These are phyloP conservation scores for Mesembrinibis cayennensis DNA, from an alignment of 2,113 vertebrate genomes.

Conservation along the genomic window DNA sequence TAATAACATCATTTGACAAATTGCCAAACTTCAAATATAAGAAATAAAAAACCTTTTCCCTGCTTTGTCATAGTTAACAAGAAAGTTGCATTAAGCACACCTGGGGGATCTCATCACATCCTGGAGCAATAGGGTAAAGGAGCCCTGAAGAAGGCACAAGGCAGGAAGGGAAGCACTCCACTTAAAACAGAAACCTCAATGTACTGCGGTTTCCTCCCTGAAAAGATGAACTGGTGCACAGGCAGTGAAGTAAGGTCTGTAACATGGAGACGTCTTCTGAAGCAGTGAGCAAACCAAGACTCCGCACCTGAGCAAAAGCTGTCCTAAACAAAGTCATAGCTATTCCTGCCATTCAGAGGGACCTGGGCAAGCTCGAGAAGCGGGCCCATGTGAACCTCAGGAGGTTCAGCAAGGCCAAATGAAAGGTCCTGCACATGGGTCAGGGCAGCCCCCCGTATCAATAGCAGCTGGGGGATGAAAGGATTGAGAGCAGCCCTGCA, in stretches of 20 bases:
- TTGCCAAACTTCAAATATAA: not conserved
- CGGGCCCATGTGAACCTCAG: not conserved
- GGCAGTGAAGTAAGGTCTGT: not conserved
- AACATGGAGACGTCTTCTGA: not conserved
- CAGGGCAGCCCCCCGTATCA: fast-evolving
- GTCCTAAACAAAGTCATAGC: not conserved
- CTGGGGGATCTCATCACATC: not conserved
- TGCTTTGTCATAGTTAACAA: not conserved
- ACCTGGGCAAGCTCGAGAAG: not conserved
- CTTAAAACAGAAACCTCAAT: not conserved
- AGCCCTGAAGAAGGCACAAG: not conserved
- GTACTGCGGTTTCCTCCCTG: not conserved
- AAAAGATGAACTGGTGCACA: not conserved
- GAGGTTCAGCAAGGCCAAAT: not conserved
- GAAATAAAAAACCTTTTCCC: not conserved
- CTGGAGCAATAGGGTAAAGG: not conserved
- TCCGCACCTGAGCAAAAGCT: not conserved
- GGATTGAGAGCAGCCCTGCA: not conserved
- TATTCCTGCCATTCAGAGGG: not conserved
- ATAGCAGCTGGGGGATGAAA: not conserved
- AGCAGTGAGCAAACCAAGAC: not conserved
- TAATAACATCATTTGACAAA: not conserved
- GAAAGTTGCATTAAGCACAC: not conserved
- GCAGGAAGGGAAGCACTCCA: not conserved
- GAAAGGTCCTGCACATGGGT: not conserved